Base-by-base conservation (phyloP, 2,113 vertebrate genomes). In the Stegastes partitus region DNA sequence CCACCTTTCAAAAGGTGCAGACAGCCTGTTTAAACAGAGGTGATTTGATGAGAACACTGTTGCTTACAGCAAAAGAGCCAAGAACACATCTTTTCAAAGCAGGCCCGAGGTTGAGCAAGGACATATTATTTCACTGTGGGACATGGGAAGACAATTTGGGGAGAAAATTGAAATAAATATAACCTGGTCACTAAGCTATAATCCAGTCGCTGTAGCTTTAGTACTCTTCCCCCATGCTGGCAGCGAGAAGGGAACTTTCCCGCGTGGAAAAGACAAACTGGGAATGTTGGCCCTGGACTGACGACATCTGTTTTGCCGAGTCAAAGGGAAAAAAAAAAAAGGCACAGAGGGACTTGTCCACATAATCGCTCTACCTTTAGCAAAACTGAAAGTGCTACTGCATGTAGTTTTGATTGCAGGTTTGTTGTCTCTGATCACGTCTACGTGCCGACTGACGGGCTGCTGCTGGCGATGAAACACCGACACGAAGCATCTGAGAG, bases 251-350 rank as follows among this genome's bases (percentile, higher is more conserved):
- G 86, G 81, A 94, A 95, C 68, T 94, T 94, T 94, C 84, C 90
- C 86, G 76, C 87, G 82, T 91, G 93, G 91, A 95, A 93, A 93
- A 83, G 76, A 77, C 54, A 85, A 88, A 91, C 47, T 34, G 89
- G 87, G 92, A 94, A 93, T 91, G 83, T 93, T 94, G 94, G 93
- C 93, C 56, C 71, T 19, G 21, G 44, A 65, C 37, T 58, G 55
- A 50, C 18, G 54, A 93, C 94, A 95, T 95, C 94, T 94, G 94
- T 93, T 94, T 90, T 75, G 79, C 73, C 69, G 73, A 80, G 84
- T 87, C 73, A 56, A 85, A 77, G 47, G 66, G 59, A 79, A n/a
- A n/a, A n/a, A n/a, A 56, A 62, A 67, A 63, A 26, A 57, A 61
- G 19, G 8, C 59, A 21, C 11, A 18, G 11, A 79, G 39, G 71